Evolutionary conservation across 2,113 vertebrate genomes (phyloP).

Genomic region (Puma concolor): DNA sequence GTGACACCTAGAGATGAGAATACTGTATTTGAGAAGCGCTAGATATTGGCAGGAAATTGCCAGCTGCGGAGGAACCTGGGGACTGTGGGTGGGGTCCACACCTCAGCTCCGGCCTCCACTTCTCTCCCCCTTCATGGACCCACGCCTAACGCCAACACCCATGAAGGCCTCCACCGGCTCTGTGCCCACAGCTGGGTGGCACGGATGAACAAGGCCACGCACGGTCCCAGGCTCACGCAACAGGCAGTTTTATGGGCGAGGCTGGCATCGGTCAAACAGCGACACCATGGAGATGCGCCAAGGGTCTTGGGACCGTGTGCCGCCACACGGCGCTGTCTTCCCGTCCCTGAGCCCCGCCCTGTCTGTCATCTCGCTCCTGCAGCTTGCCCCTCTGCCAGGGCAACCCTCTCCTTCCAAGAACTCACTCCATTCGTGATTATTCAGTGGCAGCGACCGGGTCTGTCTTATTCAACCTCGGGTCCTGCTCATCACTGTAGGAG

Average conservation of each 20-base stretch:
- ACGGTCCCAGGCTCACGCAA: background rate
- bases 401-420: background rate
- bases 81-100: rapidly evolving
- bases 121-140: background rate
- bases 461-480: background rate
- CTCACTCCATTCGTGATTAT: background rate
- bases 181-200: background rate
- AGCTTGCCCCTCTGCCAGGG: rapidly evolving
- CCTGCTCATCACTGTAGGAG: background rate
- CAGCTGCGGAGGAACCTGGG: background rate
- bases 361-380: background rate
- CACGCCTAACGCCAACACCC: rapidly evolving
- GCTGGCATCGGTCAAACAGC: background rate
- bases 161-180: background rate
- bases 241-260: rapidly evolving
- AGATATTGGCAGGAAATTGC: background rate
- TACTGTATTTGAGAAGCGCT: background rate
- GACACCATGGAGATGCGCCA: rapidly evolving
- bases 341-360: rapidly evolving
- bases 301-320: rapidly evolving
- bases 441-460: background rate
- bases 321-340: background rate
- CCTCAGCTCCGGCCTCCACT: background rate
- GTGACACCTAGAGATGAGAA: background rate
- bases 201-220: background rate